A percentile compares a stretch with the other conserved stretches of the same genome.
Evolutionary conservation across 2,797 vertebrate genomes (phyloP).

Genomic region (Malurus leucopterus): DNA sequence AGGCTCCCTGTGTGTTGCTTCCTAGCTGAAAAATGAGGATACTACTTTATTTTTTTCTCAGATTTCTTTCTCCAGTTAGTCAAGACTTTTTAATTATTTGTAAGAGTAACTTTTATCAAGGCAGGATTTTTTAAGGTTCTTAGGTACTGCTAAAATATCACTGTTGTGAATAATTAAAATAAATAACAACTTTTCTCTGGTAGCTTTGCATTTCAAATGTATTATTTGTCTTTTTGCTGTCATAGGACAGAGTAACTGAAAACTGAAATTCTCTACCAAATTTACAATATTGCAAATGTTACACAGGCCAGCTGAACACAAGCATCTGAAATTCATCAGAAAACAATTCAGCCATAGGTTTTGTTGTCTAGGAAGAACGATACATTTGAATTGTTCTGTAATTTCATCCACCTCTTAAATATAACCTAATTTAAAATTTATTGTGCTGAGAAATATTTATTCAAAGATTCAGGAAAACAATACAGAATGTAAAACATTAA

Average conservation of each 20-base stretch:
- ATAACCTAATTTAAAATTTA: constrained; percentile 4
- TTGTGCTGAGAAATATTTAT: constrained; percentile 14
- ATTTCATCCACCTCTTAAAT: neutral
- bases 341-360: neutral
- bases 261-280: neutral
- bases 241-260: neutral
- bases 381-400: neutral
- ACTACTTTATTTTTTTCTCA: neutral
- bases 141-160: neutral
- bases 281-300: neutral
- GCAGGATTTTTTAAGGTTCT: neutral
- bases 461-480: neutral
- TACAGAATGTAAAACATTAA: constrained; percentile 1
- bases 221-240: neutral
- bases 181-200: neutral
- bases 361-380: neutral
- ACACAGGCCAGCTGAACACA: neutral
- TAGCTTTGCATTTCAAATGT: neutral
- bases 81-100: neutral
- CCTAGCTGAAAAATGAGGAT: neutral
- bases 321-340: neutral
- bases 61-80: neutral
- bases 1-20: neutral
- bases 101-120: neutral
- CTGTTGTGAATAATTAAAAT: neutral